Evolutionary conservation across 1,140 invertebrate genomes (phyloP).

Genomic region (Pygmarrhopalites habei): DNA sequence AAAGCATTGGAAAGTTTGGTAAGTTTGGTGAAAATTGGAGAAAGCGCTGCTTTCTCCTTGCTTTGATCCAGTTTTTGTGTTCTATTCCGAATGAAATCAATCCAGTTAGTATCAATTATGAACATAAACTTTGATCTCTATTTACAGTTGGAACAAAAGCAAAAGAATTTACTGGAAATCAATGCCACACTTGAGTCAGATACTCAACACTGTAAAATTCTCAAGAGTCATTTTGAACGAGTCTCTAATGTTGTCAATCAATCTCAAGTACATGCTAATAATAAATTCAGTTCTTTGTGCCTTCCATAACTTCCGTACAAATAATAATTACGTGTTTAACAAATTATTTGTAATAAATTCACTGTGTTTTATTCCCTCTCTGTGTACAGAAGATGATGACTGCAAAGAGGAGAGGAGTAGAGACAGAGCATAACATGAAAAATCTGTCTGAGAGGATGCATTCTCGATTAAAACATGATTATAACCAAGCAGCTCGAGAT

Average conservation of each 20-base stretch:
- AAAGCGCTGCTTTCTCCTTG: too few species aligned
- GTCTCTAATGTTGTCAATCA: background rate
- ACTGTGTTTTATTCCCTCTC: background rate
- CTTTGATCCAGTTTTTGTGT: too few species aligned
- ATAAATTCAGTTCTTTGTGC: background rate
- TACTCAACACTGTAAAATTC: background rate
- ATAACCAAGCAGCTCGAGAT: background rate
- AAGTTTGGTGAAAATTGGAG: conserved; percentile 28
- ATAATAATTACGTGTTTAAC: background rate
- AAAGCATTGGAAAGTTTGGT: conserved; percentile 55
- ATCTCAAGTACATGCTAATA: background rate
- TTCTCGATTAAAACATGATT: background rate
- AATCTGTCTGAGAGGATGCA: background rate
- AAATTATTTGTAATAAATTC: background rate
- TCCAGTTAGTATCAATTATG: too few species aligned
- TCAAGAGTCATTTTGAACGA: conserved; percentile 2
- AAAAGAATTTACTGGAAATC: conserved; percentile 12
- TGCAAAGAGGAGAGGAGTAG: conserved; percentile 4
- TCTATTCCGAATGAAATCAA: too few species aligned
- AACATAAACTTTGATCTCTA: background rate
- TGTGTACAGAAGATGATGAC: conserved; percentile 11
- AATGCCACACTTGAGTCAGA: conserved; percentile 15
- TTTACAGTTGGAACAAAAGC: conserved; percentile 27
- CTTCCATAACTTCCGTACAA: background rate
- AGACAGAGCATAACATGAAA: conserved; percentile 13